Percentiles rank a stretch among this genome's conserved stretches.
These are phyloP conservation scores for Felis chaus DNA, from an alignment of 2,113 vertebrate genomes.

Conservation along the genomic window DNA sequence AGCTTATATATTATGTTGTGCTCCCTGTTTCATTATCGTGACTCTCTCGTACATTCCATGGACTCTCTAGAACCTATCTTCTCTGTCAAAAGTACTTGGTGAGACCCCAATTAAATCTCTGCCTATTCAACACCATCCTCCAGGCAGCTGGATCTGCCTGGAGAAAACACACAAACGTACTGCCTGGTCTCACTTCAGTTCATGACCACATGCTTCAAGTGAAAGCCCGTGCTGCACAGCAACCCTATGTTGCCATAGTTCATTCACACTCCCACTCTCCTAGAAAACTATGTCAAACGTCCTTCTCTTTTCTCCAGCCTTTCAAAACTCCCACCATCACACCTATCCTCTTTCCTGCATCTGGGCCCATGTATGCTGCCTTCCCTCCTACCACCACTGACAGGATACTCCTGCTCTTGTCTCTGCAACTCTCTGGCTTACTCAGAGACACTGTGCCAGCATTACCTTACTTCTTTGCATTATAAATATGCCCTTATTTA, in stretches of 20 bases:
- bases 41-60: not conserved
- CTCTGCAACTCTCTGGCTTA: not conserved
- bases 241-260: not conserved
- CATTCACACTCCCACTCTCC: not conserved
- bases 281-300: not conserved
- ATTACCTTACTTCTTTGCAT: not conserved
- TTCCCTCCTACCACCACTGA: rapidly evolving
- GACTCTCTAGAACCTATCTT: not conserved
- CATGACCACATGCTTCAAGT: not conserved
- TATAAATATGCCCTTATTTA: not conserved
- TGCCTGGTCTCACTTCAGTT: not conserved
- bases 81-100: not conserved
- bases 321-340: no score
- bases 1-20: not conserved
- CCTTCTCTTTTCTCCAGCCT: not conserved
- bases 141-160: not conserved
- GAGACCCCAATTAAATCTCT: not conserved
- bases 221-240: rapidly evolving
- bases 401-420: no score
- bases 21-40: not conserved
- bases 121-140: not conserved
- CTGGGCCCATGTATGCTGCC: not conserved
- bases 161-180: not conserved
- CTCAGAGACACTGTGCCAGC: not conserved
- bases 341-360: not conserved